Conservation (phyloP, 1,140 invertebrate genomes). For the Camponotus pennsylvanicus region DNA sequence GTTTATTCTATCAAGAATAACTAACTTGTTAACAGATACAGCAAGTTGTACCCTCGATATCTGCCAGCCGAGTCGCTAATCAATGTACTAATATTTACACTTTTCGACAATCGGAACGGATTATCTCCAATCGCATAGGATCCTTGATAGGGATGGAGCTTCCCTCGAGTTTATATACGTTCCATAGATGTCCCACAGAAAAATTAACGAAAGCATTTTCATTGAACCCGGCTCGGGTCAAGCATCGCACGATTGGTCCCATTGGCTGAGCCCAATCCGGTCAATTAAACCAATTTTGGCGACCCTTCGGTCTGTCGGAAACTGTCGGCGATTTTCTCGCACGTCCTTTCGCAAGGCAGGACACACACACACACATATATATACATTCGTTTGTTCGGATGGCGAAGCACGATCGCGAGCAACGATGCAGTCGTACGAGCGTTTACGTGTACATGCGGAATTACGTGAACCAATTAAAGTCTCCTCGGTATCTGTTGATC, state of each 20-base stretch:
- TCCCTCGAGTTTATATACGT: slow-evolving; percentile 53
- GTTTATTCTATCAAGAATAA: neutral
- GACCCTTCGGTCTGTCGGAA: slow-evolving; percentile 62
- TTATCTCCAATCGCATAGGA: neutral
- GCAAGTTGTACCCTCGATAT: neutral
- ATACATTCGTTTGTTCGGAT: neutral
- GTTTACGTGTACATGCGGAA: slow-evolving; percentile 42
- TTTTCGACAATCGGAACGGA: neutral
- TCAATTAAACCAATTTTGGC: slow-evolving; percentile 79
- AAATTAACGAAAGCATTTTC: slow-evolving; percentile 71
- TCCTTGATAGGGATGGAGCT: slow-evolving; percentile 1
- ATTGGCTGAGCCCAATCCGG: slow-evolving; percentile 71
- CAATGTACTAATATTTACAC: slow-evolving; percentile 15
- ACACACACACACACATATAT: neutral
- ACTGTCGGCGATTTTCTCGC: slow-evolving; percentile 40
- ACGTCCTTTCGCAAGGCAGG: slow-evolving; percentile 39
- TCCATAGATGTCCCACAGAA: slow-evolving; percentile 23
- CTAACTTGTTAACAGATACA: neutral
- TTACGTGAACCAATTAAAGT: slow-evolving; percentile 63
- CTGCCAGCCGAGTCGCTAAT: neutral
- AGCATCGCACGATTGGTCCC: slow-evolving; percentile 52
- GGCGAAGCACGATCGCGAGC: slow-evolving; percentile 4
- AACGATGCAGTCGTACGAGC: slow-evolving; percentile 59
- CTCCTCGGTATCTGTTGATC: slow-evolving; percentile 38
- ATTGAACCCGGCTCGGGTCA: slow-evolving; percentile 62